Evolutionary conservation across 92 coral and sea anemone genomes (phyloP), one percentile per base, ranked within the genome.

Genomic region (Phymanthus crucifer): DNA sequence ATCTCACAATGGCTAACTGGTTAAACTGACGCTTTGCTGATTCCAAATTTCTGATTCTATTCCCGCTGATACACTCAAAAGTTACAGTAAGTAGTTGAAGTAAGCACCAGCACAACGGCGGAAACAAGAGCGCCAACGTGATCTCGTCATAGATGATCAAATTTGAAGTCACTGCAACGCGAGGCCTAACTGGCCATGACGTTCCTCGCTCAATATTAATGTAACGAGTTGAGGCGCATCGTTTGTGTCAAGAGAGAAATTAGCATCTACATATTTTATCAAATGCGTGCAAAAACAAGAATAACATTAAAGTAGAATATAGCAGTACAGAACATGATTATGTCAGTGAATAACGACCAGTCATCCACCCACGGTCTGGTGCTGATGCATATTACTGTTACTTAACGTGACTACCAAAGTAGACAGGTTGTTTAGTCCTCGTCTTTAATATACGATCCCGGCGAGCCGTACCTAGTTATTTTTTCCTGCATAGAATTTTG

Each of bases 291-390:
- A 13, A 6, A 69, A 69, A 12, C 43, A 21, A 66, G 37, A 11
- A 34, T 12, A 69, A 26, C 43, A 68, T 57, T 57, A 9, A 32
- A 61, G 1, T 27, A 61, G 32, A 27, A 61, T 61, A 61, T n/a
- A n/a, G n/a, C 64, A 54, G 16, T 45, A 45, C 50, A 45, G 50
- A 17, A 17, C 50, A 45, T 45, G 16, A 45, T 45, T 45, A 45
- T 2, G 16, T n/a, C 48, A 43, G 48, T 19, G 26, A 19, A 2
- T 23, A 23, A 4, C 26, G 11, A 23, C 45, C 35, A 26, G 73
- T 69, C 73, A 69, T 69, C 40, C 73, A 38, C 73, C 73, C 73
- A 69, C 73, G 46, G 73, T 69, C 73, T 69, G 73, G 17, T 69
- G n/a, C 24, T 34, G 11, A 69, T 69, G 32, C 47, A 38, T 0